phyloP scores from a whole-genome alignment of 2,888 invertebrate genomes.

The Eupeodes luniger region DNA sequence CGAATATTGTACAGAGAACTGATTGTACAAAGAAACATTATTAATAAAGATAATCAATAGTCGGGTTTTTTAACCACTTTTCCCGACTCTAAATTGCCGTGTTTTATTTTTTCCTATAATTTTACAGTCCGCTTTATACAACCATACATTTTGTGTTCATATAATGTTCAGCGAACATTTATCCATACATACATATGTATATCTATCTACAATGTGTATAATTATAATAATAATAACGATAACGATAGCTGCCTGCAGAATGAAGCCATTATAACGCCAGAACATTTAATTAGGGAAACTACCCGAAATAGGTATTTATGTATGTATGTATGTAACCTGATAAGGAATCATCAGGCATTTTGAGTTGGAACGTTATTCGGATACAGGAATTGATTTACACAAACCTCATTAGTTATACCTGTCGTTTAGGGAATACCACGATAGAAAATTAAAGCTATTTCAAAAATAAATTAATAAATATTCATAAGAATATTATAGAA shows the following conservation, averaged over 20 bases:
- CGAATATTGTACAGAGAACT: no score
- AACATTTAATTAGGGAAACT: slow-evolving; percentile 23
- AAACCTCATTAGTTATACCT: slow-evolving; percentile 36
- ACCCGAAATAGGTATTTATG: background rate
- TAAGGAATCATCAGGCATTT: slow-evolving; percentile 26
- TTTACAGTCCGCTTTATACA: no score
- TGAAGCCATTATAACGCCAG: slow-evolving; percentile 15
- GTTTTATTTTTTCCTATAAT: no score
- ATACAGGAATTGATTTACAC: slow-evolving; percentile 42
- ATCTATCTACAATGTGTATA: background rate
- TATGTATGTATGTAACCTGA: slow-evolving; percentile 24
- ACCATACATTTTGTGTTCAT: no score
- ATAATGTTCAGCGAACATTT: background rate
- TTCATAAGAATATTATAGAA: background rate
- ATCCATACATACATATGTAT: background rate
- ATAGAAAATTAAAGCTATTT: slow-evolving; percentile 5
- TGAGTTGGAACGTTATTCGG: slow-evolving; percentile 14
- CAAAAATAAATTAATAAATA: slow-evolving; percentile 5
- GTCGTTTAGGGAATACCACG: slow-evolving; percentile 27
- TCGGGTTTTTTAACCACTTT: no score
- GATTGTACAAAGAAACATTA: no score
- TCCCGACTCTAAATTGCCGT: no score
- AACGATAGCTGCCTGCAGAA: slow-evolving; percentile 6
- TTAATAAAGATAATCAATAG: no score
- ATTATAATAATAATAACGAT: background rate